phyloP scores from a whole-genome alignment of 2,113 vertebrate species.

The Siniperca chuatsi region DNA sequence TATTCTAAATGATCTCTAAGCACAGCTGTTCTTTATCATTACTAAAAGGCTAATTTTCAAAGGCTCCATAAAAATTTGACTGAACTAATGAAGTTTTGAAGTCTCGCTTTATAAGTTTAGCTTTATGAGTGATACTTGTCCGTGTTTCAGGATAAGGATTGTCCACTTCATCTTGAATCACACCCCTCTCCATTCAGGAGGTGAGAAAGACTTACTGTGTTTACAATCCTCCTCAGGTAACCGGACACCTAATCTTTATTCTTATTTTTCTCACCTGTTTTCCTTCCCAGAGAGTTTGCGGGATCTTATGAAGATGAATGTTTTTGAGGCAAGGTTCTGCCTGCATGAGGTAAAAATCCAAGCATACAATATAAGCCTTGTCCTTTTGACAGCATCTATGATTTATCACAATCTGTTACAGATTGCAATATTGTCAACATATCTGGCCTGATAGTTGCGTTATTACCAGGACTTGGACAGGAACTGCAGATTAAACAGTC shows the following conservation, averaged over 20 bases:
- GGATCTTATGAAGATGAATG: conserved; percentile 83
- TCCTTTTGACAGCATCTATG: not conserved
- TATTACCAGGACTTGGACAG: not conserved
- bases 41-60: not conserved
- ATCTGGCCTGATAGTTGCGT: not conserved
- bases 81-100: not conserved
- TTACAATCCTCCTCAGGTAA: not conserved
- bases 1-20: no score
- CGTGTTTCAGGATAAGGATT: conserved; percentile 89
- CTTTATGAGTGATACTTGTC: not conserved
- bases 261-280: conserved; percentile 16
- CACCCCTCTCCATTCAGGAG: conserved; percentile 76
- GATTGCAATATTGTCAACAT: not conserved
- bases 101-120: not conserved
- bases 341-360: conserved; percentile 88
- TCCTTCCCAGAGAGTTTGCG: conserved; percentile 80
- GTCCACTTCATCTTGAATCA: conserved; percentile 89
- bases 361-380: not conserved
- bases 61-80: not conserved
- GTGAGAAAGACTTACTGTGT: conserved; percentile 46
- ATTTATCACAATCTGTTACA: not conserved
- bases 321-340: conserved; percentile 90
- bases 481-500: not conserved
- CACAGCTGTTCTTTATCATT: not conserved
- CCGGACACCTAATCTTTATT: not conserved